Evolutionary conservation across 2,797 vertebrate species (phyloP), one percentile per base, ranked within the genome.

Genomic region (Selene dorsalis): DNA sequence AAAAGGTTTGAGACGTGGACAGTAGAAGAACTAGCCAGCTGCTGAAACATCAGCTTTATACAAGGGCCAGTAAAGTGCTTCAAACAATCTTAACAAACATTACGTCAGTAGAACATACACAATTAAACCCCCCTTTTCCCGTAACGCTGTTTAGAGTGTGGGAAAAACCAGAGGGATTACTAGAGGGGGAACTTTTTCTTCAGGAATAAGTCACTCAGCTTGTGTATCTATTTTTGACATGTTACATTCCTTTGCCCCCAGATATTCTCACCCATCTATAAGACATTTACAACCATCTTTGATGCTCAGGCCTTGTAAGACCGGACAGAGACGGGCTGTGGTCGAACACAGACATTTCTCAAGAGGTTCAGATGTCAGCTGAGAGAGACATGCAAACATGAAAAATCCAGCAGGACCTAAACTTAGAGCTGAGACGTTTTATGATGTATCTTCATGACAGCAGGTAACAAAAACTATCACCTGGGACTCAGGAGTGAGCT

Each of bases 251-350:
- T 93, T 93, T 88, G 60, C 90, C 76, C 79, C 84, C 76, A 95
- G 91, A 94, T 94, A 93, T 95, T 96, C 94, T 95, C 93, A 91
- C 94, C 93, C 93, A 94, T 94, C 93, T 94, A 95, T 95, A 95
- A 95, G 93, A 95, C 93, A 94, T 95, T 94, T 95, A 94, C 93
- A 91, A 86, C 86, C 89, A 94, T 94, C 94, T 95, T 95, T 95
- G 95, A 95, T 95, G 94, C 86, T 86, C 24, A 3, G 83, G 86
- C 85, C 90, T 90, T 93, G 91, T 94, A 92, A 90, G 89, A 77
- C 83, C 63, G 89, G 85, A 87, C 87, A 82, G 79, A 92, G 92
- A 84, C 74, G 39, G 79, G 67, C 90, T 92, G 91, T 80, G 93
- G 92, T 91, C 84, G 35, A 91, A 71, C 90, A 89, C 93, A 94